Base-by-base conservation (phyloP, 2,888 invertebrate species). In the Drosophila vallismaia region DNA sequence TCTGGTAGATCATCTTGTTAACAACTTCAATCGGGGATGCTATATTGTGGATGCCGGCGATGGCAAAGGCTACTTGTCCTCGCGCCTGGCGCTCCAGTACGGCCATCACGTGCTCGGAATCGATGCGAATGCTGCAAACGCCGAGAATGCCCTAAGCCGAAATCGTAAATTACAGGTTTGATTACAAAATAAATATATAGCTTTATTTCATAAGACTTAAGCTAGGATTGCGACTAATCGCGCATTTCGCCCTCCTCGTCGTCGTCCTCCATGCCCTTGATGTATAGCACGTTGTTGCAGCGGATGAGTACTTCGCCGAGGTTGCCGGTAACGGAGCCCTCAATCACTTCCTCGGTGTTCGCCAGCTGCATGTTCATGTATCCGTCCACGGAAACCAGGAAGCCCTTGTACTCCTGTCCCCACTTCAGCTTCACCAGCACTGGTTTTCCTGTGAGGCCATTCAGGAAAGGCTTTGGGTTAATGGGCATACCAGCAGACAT, bases 391-490 rank as follows among this genome's bases (percentile, higher is more conserved):
- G 99, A 99, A 0, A 99, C 99, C 36, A 99, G 93, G 83, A 97
- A 96, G 10, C 99, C 99, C 94, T 98, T 98, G 92, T 99, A 99
- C 92, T 99, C 99, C 92, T 99, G 99, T 31, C 99, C 99, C 99
- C 99, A 99, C 91, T 99, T 99, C 71, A 99, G 93, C 92, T 99
- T 99, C 2, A 99, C 98, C 92, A 99, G 95, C 42, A 99, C 98
- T 44, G 98, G 96, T 93, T 99, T 99, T 12, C 99, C 99, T 1
- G 99, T 99, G 50, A 99, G 94, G 89, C 97, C 97, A 93, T 99
- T 99, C 57, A 99, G 93, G 92, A 99, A 99, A 71, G 99, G 99
- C 93, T 99, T 99, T 4, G 99, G 99, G 92, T 99, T 99, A 90
- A 99, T 96, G 81, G 98, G 98, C 96, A 98, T 97, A 92, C 96